Evolutionary conservation across 2,888 invertebrate genomes (phyloP).

Genomic region (Epicampocera succincta): DNA sequence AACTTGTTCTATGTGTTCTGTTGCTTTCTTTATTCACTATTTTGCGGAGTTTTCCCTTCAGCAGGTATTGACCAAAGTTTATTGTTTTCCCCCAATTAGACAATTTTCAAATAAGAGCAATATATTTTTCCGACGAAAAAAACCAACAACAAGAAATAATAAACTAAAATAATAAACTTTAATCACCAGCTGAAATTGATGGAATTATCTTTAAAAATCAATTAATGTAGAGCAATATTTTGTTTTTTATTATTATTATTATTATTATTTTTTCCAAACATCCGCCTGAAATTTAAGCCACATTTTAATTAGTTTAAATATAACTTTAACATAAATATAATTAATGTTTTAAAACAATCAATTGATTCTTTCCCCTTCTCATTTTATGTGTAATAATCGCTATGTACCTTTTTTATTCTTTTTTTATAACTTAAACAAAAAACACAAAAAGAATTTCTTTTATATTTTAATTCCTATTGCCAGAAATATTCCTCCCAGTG

Average conservation of each 20-base stretch:
- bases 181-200: constrained; percentile 43
- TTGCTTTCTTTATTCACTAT: constrained; percentile 51
- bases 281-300: constrained; percentile 32
- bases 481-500: constrained; percentile 33
- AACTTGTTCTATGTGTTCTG: constrained; percentile 40
- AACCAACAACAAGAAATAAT: constrained; percentile 46
- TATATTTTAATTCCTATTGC: constrained; percentile 3
- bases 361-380: constrained; percentile 49
- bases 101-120: constrained; percentile 66
- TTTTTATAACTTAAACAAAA: constrained; percentile 32
- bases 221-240: constrained; percentile 69
- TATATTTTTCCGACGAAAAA: constrained; percentile 60
- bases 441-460: constrained; percentile 31
- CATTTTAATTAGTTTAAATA: constrained; percentile 59
- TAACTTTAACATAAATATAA: constrained; percentile 9
- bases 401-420: constrained; percentile 69
- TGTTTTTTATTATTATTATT: constrained; percentile 58
- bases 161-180: constrained; percentile 62
- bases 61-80: constrained; percentile 68
- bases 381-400: constrained; percentile 71
- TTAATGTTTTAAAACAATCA: constrained; percentile 41
- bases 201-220: constrained; percentile 37
- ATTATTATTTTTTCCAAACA: constrained; percentile 34
- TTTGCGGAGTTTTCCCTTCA: constrained; percentile 40
- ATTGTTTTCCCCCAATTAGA: constrained; percentile 61